Evolutionary conservation across 2,888 invertebrate species (phyloP), one percentile per base, ranked within the genome.

Genomic region (Kryphioiulus occultus): DNA sequence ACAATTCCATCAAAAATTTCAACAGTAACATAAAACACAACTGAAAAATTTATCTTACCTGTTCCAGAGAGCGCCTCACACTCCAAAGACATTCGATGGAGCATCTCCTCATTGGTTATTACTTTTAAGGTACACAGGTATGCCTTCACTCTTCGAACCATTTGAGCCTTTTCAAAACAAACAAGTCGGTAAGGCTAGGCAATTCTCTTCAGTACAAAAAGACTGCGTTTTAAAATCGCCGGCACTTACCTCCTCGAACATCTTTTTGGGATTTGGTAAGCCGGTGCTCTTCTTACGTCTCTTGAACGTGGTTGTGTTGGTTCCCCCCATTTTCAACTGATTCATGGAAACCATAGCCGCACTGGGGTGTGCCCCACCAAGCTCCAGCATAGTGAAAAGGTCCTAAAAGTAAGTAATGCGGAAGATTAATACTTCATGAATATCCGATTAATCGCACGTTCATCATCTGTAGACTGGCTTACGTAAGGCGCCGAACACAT

Each of bases 131-230:
- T 96, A 90, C 96, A 96, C 88, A 99, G 94, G 93, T 99, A 99
- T 2, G 99, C 96, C 92, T 99, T 98, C 7, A 99, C 99, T 88
- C 98, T 94, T 44, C 99, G 94, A 88, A 98, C 98, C 99, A 99
- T 99, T 93, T 99, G 98, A 44, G 99, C 98, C 92, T 93, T 89
- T 82, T 82, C 9, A 5, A 89, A 88, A 17, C 42, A 83, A 78
- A 83, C 82, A 17, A 0, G 44, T 59, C 42, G 15, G 87, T 59
- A n/a, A 53, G 19, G 19, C 12, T 19, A 1, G 12, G 44, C 3
- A 15, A 1, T 44, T 44, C 1, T 44, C 17, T 44, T n/a, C n/a
- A n/a, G n/a, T n/a, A 44, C 10, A 44, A 44, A 44, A 44, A 44
- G 44, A 10, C 15, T 44, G 35, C 44, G 1, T 17, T 47, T 47